phyloP scores from a whole-genome alignment of 2,113 vertebrate genomes.

The Pedionomus torquatus region DNA sequence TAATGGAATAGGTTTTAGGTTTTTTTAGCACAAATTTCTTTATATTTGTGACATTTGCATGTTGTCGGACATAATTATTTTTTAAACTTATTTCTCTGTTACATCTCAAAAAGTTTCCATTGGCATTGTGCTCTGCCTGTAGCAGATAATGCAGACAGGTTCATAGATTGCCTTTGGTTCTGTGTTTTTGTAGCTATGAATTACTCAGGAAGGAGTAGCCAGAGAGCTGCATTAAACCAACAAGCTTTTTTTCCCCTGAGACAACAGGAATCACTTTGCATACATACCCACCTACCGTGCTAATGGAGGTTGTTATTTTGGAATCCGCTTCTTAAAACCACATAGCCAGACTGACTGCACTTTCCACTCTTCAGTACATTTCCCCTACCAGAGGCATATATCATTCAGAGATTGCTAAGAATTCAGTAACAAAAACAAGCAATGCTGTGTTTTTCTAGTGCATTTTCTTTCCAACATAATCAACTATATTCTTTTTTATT shows the following conservation, averaged over 20 bases:
- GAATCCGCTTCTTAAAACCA: constrained; percentile 46
- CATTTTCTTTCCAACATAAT: constrained; percentile 52
- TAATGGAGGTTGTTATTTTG: constrained; percentile 38
- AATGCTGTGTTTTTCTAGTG: neutral
- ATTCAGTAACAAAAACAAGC: constrained; percentile 50
- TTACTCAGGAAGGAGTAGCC: neutral
- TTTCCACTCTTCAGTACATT: constrained; percentile 18
- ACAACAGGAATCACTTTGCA: constrained; percentile 37
- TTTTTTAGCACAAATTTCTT: neutral
- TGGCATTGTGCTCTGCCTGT: neutral
- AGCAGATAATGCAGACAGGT: neutral
- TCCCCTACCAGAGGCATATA: constrained; percentile 23
- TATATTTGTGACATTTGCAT: neutral
- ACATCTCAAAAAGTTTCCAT: neutral
- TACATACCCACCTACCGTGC: constrained; percentile 26
- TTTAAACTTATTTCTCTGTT: neutral
- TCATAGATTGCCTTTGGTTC: neutral
- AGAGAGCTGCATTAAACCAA: neutral
- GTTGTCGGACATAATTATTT: neutral
- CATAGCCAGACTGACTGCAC: constrained; percentile 11
- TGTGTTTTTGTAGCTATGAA: neutral
- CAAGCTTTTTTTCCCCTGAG: constrained; percentile 6
- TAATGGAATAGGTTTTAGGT: neutral
- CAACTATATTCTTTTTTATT: constrained; percentile 59
- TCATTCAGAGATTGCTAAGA: constrained; percentile 49